Percentiles rank a stretch among this genome's conserved stretches.
These are phyloP conservation scores for Coenonympha arcania DNA, from an alignment of 2,888 invertebrate genomes.

Conservation along the genomic window DNA sequence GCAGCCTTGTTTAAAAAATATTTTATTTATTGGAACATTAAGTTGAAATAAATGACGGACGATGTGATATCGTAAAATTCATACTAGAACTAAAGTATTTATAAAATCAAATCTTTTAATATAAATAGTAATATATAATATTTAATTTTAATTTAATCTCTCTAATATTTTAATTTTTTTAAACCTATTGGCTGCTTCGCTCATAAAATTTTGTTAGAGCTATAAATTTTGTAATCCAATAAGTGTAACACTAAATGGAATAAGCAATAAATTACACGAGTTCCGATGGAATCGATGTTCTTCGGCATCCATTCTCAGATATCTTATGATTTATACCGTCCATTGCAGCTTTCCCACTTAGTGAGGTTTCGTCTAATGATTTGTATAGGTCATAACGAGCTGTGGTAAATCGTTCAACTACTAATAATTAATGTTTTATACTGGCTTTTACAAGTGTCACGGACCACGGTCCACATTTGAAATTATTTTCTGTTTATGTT, in stretches of 20 bases:
- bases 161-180: neutral
- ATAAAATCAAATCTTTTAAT: no score
- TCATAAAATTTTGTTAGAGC: conserved; percentile 20
- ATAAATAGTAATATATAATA: no score
- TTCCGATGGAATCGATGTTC: conserved; percentile 27
- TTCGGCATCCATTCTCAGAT: conserved; percentile 31
- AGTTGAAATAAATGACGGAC: no score
- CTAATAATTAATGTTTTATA: neutral
- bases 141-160: no score
- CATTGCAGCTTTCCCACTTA: conserved; percentile 29
- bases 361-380: conserved; percentile 23
- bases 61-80: no score
- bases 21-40: no score
- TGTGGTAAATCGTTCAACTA: conserved; percentile 11
- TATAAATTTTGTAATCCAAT: conserved; percentile 30
- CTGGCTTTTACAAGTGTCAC: neutral
- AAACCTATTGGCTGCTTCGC: conserved; percentile 2
- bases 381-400: conserved; percentile 18
- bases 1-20: no score
- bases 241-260: conserved; percentile 28
- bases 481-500: no score
- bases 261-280: conserved; percentile 29
- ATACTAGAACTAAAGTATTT: no score
- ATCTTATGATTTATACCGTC: conserved; percentile 36
- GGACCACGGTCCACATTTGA: no score